These are phyloP conservation scores for Hermaeophaga mercurialis DNA, from an alignment of 2,888 invertebrate genomes.

Conservation along the genomic window DNA sequence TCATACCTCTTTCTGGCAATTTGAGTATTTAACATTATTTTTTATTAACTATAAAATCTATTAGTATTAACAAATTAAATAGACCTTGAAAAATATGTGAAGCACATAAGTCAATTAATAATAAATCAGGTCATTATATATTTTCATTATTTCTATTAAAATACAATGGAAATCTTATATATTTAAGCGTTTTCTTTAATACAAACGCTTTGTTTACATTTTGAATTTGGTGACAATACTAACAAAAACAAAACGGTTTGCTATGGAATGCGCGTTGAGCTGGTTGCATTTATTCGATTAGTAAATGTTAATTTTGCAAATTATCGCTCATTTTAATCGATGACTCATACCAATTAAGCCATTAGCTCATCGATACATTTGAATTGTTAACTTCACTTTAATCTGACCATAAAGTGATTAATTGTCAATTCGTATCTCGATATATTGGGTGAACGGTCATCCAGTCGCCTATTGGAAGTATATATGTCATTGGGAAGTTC, in stretches of 20 bases:
- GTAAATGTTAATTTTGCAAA: slow-evolving; percentile 40
- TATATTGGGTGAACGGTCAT: slow-evolving; percentile 34
- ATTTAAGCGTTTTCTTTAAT: no score
- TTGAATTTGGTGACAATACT: neutral
- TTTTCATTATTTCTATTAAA: no score
- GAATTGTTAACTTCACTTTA: slow-evolving; percentile 49
- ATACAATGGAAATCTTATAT: no score
- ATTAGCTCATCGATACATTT: slow-evolving; percentile 55
- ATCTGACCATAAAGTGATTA: slow-evolving; percentile 40
- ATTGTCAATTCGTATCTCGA: slow-evolving; percentile 37
- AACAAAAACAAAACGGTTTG: slow-evolving; percentile 13
- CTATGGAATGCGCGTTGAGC: slow-evolving; percentile 31
- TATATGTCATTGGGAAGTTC: slow-evolving; percentile 23
- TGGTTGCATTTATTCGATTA: slow-evolving; percentile 37
- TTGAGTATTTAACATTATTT: no score
- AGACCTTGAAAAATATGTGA: no score
- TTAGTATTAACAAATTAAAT: no score
- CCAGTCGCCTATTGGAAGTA: slow-evolving; percentile 21
- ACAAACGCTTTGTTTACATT: no score
- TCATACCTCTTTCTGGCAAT: no score
- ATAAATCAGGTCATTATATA: no score
- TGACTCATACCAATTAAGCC: slow-evolving; percentile 50
- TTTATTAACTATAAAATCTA: no score
- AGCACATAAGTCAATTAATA: no score
- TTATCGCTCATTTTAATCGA: slow-evolving; percentile 46